Evolutionary conservation across 2,888 invertebrate genomes (phyloP), one percentile per base, ranked within the genome.

Genomic region (Apotomis capreana): DNA sequence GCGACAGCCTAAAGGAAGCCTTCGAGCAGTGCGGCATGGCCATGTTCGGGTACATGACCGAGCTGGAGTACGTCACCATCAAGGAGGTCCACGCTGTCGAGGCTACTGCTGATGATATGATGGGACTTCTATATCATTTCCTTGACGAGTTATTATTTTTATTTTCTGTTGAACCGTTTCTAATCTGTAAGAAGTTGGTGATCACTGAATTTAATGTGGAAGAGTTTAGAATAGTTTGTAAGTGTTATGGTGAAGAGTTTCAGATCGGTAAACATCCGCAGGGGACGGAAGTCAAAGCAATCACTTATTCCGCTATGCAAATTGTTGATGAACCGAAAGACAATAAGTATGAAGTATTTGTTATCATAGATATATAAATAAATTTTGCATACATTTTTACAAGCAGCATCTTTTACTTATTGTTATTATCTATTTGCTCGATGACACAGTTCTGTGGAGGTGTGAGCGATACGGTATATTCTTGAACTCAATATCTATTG

Each of bases 271-370:
- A 98, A 89, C 99, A 99, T 93, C 98, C 99, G 0, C 99, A 99
- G 91, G 99, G 99, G 12, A 96, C 98, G 3, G 99, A 99, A 93
- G 98, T 99, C 3, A 99, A 99, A 89, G 99, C 99, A 49, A 99
- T 99, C 77, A 99, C 99, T 4, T 99, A 99, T 90, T 99, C 99
- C 6, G 98, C 99, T 69, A 99, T 99, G 99, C 99, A 99, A 93
- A 95, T 97, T 76, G 92, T 98, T 78, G 95, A 96, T 81, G 94
- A 95, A 78, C 94, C 95, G 58, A 94, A 96, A 78, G 94, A 95
- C 80, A 95, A 95, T 77, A 94, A 95, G 81, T 95, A 95, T 90
- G 98, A 99, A 94, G 94, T 99, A 60, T 99, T 97, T 95, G 99
- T 99, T 80, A 99, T 99, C 87, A 97, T 99, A 88, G 99, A 99